Evolutionary conservation across 2,113 vertebrate species (phyloP).

Genomic region (Tinamus guttatus): DNA sequence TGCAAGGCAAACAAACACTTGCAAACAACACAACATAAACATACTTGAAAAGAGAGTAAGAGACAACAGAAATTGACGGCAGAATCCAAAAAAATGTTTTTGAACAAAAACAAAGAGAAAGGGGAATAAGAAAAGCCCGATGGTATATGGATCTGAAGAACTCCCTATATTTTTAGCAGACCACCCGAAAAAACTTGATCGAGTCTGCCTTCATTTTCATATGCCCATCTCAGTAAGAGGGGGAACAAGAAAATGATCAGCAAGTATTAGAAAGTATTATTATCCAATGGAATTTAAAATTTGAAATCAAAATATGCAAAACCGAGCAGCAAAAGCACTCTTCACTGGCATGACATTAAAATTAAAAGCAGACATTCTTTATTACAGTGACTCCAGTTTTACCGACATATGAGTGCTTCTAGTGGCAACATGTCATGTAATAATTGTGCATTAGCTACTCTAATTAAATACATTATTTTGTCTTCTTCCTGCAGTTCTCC

Average conservation of each 20-base stretch:
- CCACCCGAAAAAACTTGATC: neutral
- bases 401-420: neutral
- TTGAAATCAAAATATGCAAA: neutral
- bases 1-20: neutral
- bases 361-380: neutral
- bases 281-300: neutral
- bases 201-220: neutral
- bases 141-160: neutral
- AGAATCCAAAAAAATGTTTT: neutral
- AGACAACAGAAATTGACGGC: neutral
- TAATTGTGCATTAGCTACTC: neutral
- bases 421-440: neutral
- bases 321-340: neutral
- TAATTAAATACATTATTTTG: neutral
- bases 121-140: neutral
- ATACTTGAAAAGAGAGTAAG: neutral
- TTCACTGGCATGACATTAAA: neutral
- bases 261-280: neutral
- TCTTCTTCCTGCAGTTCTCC: neutral
- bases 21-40: neutral
- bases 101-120: no score
- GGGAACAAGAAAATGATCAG: neutral
- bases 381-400: neutral
- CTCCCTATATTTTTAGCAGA: neutral
- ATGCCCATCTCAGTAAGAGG: neutral